Percentiles rank a stretch among this genome's conserved stretches.
Conservation (phyloP, 1,140 invertebrate species). For the Tetramorium simillimum region DNA sequence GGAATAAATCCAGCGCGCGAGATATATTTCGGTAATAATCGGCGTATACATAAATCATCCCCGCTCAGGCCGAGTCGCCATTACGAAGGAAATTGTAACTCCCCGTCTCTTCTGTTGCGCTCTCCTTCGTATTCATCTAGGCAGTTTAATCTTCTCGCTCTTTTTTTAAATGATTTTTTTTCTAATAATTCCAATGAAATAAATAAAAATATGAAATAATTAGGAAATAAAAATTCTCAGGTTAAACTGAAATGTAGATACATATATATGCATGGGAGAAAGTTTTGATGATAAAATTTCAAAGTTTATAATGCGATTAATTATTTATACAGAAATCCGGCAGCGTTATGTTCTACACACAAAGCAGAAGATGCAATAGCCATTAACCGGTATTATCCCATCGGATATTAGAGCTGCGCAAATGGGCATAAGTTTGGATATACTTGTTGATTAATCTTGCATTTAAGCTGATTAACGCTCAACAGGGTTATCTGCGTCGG, state of each 20-base stretch:
- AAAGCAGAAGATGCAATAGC: slow-evolving; percentile 4
- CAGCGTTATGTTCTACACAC: not conserved
- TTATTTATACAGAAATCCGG: not conserved
- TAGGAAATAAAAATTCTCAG: not conserved
- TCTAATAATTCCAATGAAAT: not conserved
- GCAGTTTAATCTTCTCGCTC: not conserved
- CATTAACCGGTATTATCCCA: slow-evolving; percentile 34
- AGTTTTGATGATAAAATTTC: not conserved
- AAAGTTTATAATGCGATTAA: not conserved
- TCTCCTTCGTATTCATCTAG: not conserved
- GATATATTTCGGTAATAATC: slow-evolving; percentile 56
- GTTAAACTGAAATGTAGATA: not conserved
- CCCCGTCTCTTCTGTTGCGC: not conserved
- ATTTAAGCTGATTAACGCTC: slow-evolving; percentile 45
- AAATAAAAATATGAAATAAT: not conserved
- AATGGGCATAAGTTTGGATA: slow-evolving; percentile 39
- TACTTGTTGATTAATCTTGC: slow-evolving; percentile 51
- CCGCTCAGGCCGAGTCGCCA: not conserved
- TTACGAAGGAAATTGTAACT: slow-evolving; percentile 16
- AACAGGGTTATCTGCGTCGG: not conserved
- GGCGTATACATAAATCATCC: slow-evolving; percentile 61
- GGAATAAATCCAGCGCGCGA: slow-evolving; percentile 58
- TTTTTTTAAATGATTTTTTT: not conserved
- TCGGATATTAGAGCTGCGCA: slow-evolving; percentile 21
- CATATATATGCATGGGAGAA: too few species aligned